Percentiles rank a stretch among this genome's conserved stretches.
Conservation (phyloP, 2,113 vertebrate species). For the Trochalopteron elliotii region DNA sequence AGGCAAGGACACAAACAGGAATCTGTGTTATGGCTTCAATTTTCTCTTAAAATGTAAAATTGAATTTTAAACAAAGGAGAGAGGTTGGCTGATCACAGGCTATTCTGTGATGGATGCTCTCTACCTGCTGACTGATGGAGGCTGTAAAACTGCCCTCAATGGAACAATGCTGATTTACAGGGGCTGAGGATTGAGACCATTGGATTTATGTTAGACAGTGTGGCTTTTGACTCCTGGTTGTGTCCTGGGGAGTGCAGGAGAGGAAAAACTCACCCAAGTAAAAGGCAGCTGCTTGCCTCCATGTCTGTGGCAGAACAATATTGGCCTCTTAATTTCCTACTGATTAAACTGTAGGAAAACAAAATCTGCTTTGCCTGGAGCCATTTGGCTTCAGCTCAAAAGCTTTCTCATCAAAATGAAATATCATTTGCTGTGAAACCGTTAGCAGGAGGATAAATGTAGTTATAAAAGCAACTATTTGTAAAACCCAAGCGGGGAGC, state of each 20-base stretch:
- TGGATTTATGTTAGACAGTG: not conserved
- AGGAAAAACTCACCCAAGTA: not conserved
- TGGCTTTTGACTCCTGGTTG: not conserved
- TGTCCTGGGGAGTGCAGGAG: not conserved
- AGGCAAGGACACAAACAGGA: not conserved
- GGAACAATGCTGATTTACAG: not conserved
- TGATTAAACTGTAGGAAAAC: constrained; percentile 71
- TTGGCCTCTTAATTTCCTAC: constrained; percentile 59
- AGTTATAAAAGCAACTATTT: constrained; percentile 31
- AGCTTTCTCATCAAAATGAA: constrained; percentile 68
- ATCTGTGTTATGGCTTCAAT: not conserved
- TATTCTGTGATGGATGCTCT: not conserved
- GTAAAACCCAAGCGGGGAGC: not conserved
- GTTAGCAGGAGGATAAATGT: constrained; percentile 40
- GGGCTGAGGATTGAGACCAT: not conserved
- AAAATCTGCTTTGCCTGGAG: constrained; percentile 72
- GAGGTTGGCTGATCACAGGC: not conserved
- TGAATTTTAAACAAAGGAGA: not conserved
- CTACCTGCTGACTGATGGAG: not conserved
- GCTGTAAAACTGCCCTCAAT: not conserved
- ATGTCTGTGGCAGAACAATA: constrained; percentile 52
- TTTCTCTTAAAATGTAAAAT: not conserved
- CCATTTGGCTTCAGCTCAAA: constrained; percentile 64
- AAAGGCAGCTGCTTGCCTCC: constrained; percentile 39
- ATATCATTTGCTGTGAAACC: constrained; percentile 54